Conservation (phyloP, 1,140 invertebrate genomes). For the Battus philenor region DNA sequence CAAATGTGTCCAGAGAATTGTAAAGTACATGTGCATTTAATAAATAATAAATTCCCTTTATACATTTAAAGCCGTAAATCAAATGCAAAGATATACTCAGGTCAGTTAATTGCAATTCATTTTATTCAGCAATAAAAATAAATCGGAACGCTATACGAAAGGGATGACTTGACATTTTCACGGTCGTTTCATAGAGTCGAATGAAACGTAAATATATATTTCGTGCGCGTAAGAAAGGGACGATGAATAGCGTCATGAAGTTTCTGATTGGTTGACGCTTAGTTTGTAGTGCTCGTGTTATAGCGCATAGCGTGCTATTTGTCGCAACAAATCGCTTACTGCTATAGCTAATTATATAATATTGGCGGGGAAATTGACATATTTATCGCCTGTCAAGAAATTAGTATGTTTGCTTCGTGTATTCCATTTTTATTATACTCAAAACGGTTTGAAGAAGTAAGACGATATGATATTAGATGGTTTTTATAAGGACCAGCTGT, state of each 20-base stretch:
- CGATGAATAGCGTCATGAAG: not conserved
- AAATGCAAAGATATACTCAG: not conserved
- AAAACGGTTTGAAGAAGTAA: too few relatives aligned
- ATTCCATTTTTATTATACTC: too few relatives aligned
- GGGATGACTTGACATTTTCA: not conserved
- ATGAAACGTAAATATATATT: not conserved
- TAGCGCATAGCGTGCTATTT: too few relatives aligned
- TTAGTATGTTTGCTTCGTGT: too few relatives aligned
- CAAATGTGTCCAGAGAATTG: not conserved
- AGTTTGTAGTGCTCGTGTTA: too few relatives aligned
- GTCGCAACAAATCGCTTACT: too few relatives aligned
- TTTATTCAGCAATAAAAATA: not conserved
- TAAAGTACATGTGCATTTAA: not conserved
- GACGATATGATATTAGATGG: too few relatives aligned
- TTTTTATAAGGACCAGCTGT: too few relatives aligned
- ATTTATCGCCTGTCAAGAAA: too few relatives aligned
- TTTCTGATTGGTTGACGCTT: not conserved
- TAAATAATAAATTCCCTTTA: slow-evolving; percentile 1
- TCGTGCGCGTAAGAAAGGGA: not conserved
- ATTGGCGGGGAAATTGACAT: too few relatives aligned
- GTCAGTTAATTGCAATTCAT: slow-evolving; percentile 8
- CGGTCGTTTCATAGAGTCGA: not conserved
- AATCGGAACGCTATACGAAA: not conserved
- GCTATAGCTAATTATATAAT: too few relatives aligned
- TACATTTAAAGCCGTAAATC: not conserved